Evolutionary conservation across 2,797 vertebrate genomes (phyloP), one percentile per base, ranked within the genome.

Genomic region (Sebastes oblongus): DNA sequence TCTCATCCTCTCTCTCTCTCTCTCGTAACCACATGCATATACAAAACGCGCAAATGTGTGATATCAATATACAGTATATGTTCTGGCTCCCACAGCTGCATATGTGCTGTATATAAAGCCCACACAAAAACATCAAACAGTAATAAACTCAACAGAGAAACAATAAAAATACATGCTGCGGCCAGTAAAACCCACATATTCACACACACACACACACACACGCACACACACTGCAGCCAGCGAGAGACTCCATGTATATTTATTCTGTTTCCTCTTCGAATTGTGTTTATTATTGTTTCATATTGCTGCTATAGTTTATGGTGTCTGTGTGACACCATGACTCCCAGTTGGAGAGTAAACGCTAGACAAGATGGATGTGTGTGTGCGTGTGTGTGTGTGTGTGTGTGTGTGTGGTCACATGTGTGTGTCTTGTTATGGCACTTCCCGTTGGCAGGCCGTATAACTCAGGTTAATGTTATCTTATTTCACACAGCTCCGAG

Each of bases 391-490:
- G 25, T 27, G 25, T 3, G 25, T 4, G 25, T 27, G 25, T 27
- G 55, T 34, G 27, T 52, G 60, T 66, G 77, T 81, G 84, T 77
- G 74, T 32, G 58, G 34, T 62, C 60, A 62, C 72, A 56, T 54
- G 39, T 78, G 64, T 82, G 67, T 64, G 75, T 58, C 68, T 84
- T 86, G 74, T 85, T 89, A 82, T 90, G 88, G 86, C 88, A 72
- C 89, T 86, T 89, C 77, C 72, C 14, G n/a, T 77, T 91, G 92
- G 91, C 90, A 93, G 91, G 81, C 78, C 66, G 16, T 87, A 93
- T 93, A 93, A 91, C 83, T 94, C 92, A 93, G 90, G 92, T 92
- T 94, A 91, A 93, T 92, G 91, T 91, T 92, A 88, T 92, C 89
- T 95, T 92, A 93, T 92, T 93, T 93, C 91, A 93, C 82, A 90